A percentile compares a stretch with the other conserved stretches of the same genome.
Conservation (phyloP, 2,888 invertebrate species). For the Megalurothrips usitatus region DNA sequence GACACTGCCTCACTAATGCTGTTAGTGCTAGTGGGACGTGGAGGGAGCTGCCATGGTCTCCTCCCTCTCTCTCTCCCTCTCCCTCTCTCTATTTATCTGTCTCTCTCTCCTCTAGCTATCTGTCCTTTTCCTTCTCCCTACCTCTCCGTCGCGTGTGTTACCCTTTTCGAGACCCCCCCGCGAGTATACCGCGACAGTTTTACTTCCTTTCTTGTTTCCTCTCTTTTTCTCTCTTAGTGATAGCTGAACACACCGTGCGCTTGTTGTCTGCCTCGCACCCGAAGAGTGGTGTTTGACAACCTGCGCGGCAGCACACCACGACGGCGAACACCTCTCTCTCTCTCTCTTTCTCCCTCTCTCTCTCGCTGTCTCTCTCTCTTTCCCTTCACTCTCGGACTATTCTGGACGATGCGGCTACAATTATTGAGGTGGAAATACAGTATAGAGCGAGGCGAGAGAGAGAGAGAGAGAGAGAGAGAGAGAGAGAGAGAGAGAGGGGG, state of each 20-base stretch:
- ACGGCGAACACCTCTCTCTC: background rate
- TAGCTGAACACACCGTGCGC: background rate
- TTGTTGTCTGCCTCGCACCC: background rate
- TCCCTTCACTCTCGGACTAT: too few species aligned
- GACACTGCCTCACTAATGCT: constrained; percentile 26
- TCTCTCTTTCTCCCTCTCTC: background rate
- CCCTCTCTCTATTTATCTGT: background rate
- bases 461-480: too few species aligned
- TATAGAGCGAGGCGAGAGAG: too few species aligned
- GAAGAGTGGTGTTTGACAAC: background rate
- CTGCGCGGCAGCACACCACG: background rate
- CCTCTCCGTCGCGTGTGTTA: background rate
- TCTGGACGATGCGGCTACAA: too few species aligned
- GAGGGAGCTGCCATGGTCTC: background rate
- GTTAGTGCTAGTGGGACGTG: constrained; percentile 19
- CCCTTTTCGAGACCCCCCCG: background rate
- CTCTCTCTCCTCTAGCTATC: background rate
- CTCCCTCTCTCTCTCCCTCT: background rate
- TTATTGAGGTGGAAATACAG: too few species aligned
- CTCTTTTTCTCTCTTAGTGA: background rate
- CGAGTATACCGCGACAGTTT: background rate
- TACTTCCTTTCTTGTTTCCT: background rate
- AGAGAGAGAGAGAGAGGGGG: too few species aligned
- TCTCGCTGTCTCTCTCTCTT: too few species aligned
- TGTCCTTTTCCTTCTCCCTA: background rate